Evolutionary conservation across 2,797 vertebrate species (phyloP).

Genomic region (Crocodylus rhombifer): DNA sequence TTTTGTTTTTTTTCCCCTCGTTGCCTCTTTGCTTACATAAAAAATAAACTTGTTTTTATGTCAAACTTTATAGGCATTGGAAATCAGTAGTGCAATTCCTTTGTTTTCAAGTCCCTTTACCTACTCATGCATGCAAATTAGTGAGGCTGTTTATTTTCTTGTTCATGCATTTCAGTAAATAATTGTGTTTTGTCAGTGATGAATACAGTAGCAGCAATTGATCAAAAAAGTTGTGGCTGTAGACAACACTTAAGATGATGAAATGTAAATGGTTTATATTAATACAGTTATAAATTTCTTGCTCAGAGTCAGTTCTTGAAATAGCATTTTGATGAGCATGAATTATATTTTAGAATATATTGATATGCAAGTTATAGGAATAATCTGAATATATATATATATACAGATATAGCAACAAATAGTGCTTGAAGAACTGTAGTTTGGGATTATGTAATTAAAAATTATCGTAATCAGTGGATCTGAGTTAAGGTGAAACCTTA

Average conservation of each 20-base stretch:
- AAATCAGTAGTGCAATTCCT: neutral
- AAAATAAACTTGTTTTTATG: neutral
- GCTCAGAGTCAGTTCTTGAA: neutral
- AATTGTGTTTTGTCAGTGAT: neutral
- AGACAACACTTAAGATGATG: neutral
- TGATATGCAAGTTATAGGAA: neutral
- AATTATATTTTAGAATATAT: neutral
- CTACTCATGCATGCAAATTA: neutral
- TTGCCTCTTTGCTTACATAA: neutral
- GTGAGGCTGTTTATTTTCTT: neutral
- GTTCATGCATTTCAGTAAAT: conserved; percentile 35
- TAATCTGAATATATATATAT: neutral
- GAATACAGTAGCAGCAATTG: neutral
- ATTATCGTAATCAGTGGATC: neutral
- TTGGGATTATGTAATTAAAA: neutral
- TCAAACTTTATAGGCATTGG: neutral
- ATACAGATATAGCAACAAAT: neutral
- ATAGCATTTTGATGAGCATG: neutral
- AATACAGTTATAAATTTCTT: neutral
- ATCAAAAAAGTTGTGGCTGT: neutral
- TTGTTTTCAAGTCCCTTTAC: neutral
- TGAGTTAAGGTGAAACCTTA: neutral
- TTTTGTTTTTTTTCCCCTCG: conserved; percentile 8
- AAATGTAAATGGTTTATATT: neutral
- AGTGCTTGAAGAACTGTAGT: neutral